phyloP scores from a whole-genome alignment of 2,113 vertebrate species.

The Pituophis catenifer region DNA sequence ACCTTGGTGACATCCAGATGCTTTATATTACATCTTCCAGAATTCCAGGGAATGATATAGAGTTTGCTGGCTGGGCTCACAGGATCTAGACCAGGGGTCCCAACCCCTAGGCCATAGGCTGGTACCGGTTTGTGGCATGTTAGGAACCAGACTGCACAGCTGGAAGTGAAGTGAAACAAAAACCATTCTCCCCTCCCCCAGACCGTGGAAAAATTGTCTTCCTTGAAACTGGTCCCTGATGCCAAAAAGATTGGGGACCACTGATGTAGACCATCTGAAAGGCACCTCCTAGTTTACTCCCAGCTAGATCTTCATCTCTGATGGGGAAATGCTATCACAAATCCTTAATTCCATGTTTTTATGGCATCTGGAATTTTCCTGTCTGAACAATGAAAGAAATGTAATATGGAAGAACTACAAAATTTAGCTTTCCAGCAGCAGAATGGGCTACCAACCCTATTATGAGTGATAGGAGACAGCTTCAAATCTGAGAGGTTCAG shows the following conservation, averaged over 20 bases:
- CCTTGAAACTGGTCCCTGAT: background rate
- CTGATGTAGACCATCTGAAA: background rate
- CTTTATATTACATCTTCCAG: background rate
- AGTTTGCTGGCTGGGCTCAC: background rate
- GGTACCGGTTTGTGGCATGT: background rate
- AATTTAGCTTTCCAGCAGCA: background rate
- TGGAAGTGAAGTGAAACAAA: background rate
- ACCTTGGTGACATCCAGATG: background rate
- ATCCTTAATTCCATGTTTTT: background rate
- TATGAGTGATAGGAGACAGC: background rate
- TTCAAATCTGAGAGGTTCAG: background rate
- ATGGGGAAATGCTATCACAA: background rate
- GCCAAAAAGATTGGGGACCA: background rate
- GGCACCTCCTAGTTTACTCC: background rate
- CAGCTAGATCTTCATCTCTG: background rate
- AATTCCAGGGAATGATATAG: background rate
- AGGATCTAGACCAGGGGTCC: background rate
- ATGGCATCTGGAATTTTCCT: background rate
- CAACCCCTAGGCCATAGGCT: background rate
- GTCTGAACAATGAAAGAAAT: background rate
- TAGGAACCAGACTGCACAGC: background rate
- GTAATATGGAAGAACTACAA: background rate
- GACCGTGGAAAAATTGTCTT: background rate
- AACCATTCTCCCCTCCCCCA: background rate
- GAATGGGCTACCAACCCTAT: background rate